Percentiles rank a stretch among this genome's conserved stretches.
Conservation (phyloP, 2,888 invertebrate genomes). For the Adelphocoris suturalis region DNA sequence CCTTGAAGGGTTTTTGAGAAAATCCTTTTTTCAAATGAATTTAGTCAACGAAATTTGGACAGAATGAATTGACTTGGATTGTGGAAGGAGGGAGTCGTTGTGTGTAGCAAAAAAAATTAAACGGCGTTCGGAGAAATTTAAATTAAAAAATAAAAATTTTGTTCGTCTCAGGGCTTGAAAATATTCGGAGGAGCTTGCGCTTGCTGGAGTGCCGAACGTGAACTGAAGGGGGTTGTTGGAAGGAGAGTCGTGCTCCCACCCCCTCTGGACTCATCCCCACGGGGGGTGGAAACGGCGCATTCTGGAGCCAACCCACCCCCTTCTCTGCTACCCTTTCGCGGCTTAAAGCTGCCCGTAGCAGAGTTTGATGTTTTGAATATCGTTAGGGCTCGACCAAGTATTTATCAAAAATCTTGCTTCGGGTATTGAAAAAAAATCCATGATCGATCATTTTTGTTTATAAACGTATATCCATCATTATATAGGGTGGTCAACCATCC, state of each 20-base stretch:
- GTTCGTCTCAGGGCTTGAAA: constrained; percentile 1
- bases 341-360: too few species aligned
- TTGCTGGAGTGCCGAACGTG: neutral
- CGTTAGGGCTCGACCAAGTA: neutral
- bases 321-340: neutral
- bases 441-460: too few species aligned
- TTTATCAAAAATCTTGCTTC: neutral
- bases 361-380: neutral
- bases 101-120: neutral
- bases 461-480: too few species aligned
- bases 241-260: neutral
- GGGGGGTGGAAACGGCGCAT: constrained; percentile 17
- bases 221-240: constrained; percentile 25
- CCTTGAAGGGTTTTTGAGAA: neutral
- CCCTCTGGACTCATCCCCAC: neutral
- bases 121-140: neutral
- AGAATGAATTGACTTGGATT: neutral
- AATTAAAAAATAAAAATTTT: neutral
- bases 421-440: too few species aligned
- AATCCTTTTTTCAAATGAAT: neutral
- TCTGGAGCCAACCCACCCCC: neutral
- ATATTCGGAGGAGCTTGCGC: constrained; percentile 9
- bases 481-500: too few species aligned
- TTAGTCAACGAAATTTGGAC: neutral
- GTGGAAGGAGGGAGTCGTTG: neutral